Evolutionary conservation across 2,888 invertebrate genomes (phyloP), one percentile per base, ranked within the genome.

Genomic region (Augiades crinisus): DNA sequence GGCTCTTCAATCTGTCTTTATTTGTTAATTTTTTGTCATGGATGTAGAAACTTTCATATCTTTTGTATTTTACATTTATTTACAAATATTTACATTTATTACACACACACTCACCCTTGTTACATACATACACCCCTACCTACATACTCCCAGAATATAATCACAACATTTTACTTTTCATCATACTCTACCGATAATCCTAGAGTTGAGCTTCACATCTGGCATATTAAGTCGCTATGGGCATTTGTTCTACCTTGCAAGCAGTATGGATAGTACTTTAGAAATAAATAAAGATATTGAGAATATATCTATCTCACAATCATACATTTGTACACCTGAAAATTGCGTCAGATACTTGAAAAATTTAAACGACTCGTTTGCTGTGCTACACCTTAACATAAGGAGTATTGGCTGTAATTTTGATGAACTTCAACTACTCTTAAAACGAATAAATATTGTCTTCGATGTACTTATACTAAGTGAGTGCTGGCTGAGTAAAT

Each of bases 401-500:
- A 44, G 33, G 12, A 44, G 31, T 12, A 44, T 44, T n/a, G 44
- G 33, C 8, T 44, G 44, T 5, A 44, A 44, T 21, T 44, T 44
- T 21, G 2, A 21, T 14, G 44, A 44, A 1, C 21, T 44, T 8
- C 21, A 27, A 13, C 1, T 33, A 0, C 21, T 44, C 2, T 7
- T 44, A 3, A 33, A 44, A 21, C 19, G 33, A 0, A 44, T 44
- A 6, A 44, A 14, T 19, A 21, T 21, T 21, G 17, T 3, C 2
- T 44, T 44, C 8, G 44, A 44, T 5, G 22, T 44, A n/a, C 12
- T 45, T 6, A 16, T 45, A 6, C 7, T 45, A n/a, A 45, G 24
- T 2, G 45, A 45, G 8, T 45, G 45, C 8, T 45, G 45, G 45
- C 24, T 45, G 8, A 45, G 45, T 6, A 45, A 45, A 10, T 45